phyloP scores from a whole-genome alignment of 1,140 invertebrate species.

The Solenopsis invicta region DNA sequence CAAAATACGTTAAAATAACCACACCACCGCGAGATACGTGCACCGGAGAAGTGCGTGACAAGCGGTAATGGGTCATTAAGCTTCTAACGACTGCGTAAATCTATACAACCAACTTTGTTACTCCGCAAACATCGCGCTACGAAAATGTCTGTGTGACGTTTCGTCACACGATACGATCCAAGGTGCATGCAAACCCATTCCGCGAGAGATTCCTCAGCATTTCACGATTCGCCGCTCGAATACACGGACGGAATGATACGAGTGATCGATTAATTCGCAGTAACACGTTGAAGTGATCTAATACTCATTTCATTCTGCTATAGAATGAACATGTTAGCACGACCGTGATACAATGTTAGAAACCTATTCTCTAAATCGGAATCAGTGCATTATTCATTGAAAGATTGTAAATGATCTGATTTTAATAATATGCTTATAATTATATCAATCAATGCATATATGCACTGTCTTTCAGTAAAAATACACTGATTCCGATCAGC shows the following conservation, averaged over 20 bases:
- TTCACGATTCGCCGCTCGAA: neutral
- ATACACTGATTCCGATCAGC: no score
- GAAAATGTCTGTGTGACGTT: slow-evolving; percentile 38
- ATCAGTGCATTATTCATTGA: no score
- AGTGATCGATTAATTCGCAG: neutral
- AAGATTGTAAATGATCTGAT: no score
- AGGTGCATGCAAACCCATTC: neutral
- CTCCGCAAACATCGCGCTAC: slow-evolving; percentile 12
- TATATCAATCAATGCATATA: no score
- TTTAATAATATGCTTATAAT: no score
- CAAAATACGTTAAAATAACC: slow-evolving; percentile 51
- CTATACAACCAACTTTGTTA: slow-evolving; percentile 59
- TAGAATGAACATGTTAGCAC: no score
- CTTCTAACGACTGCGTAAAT: slow-evolving; percentile 62
- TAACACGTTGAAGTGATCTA: neutral
- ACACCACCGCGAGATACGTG: neutral
- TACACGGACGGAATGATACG: neutral
- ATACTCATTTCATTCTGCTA: neutral
- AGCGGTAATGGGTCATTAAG: slow-evolving; percentile 64
- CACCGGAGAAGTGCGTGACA: slow-evolving; percentile 40
- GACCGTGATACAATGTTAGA: neutral
- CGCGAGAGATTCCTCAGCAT: neutral
- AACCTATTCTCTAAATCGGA: neutral
- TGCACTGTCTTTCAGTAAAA: no score
- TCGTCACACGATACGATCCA: slow-evolving; percentile 34